Percentiles rank a stretch among this genome's conserved stretches.
Conservation (phyloP, 2,113 vertebrate genomes). For the Ia io region DNA sequence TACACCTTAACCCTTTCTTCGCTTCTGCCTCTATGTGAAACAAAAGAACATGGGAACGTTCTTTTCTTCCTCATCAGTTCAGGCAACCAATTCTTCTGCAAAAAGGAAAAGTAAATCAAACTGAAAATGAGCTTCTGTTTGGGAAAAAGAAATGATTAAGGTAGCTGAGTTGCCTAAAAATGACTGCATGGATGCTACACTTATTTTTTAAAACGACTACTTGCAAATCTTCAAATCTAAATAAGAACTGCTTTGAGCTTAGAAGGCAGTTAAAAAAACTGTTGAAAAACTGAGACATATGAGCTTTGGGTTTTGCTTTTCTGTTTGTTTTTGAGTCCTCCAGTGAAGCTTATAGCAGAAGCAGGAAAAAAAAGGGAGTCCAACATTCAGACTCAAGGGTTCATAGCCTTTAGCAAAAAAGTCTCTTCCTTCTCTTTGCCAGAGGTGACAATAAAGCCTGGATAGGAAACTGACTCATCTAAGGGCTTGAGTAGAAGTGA, state of each 20-base stretch:
- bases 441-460: background rate
- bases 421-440: background rate
- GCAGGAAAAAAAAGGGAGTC: background rate
- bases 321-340: background rate
- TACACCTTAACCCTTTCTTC: background rate
- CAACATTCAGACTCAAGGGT: background rate
- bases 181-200: background rate
- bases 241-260: constrained; percentile 1
- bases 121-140: constrained; percentile 23
- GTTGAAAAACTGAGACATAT: background rate
- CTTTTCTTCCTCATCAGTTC: background rate
- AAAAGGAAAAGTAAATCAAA: background rate
- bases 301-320: background rate
- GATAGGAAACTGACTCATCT: background rate
- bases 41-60: background rate
- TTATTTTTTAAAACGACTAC: constrained; percentile 23
- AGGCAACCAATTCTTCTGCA: background rate
- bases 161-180: background rate
- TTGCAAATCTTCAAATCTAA: constrained; percentile 15
- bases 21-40: background rate
- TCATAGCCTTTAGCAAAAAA: constrained; percentile 11
- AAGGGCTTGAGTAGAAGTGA: background rate
- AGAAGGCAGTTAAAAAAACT: background rate
- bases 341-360: background rate
- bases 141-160: constrained; percentile 20